phyloP scores from a whole-genome alignment of 2,113 vertebrate species.

The Hepsetus odoe region DNA sequence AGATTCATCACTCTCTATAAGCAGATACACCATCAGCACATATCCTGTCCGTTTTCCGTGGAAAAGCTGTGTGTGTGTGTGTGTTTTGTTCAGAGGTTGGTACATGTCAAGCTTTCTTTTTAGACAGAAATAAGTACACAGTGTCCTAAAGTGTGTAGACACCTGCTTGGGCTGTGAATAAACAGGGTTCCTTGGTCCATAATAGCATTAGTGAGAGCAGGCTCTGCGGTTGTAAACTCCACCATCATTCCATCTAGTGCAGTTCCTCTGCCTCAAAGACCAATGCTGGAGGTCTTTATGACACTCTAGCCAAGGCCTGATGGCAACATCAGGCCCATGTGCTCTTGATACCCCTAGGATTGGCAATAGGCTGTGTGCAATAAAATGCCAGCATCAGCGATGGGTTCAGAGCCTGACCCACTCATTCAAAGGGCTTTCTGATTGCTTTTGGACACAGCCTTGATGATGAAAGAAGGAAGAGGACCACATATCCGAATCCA shows the following conservation, averaged over 20 bases:
- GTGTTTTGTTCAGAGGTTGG: slow-evolving; percentile 25
- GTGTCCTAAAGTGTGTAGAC: neutral
- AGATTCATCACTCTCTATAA: neutral
- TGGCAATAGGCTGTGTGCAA: no score
- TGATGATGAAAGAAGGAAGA: slow-evolving; percentile 10
- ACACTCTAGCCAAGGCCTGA: no score
- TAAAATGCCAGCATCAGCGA: no score
- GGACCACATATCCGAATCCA: neutral
- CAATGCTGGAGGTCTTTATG: no score
- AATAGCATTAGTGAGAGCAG: neutral
- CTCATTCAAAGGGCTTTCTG: neutral
- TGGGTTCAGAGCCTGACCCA: neutral
- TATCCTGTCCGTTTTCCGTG: neutral
- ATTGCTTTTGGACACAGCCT: neutral
- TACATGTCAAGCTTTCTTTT: neutral
- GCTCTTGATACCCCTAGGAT: no score
- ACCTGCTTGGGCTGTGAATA: no score
- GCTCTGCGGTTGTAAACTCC: neutral
- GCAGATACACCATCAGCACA: no score
- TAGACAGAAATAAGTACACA: neutral
- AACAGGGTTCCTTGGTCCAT: neutral
- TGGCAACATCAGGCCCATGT: no score
- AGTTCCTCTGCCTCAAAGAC: no score
- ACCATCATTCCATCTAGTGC: neutral
- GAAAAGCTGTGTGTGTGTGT: slow-evolving; percentile 5